Evolutionary conservation across 2,113 vertebrate species (phyloP).

Genomic region (Pleuronectes platessa): DNA sequence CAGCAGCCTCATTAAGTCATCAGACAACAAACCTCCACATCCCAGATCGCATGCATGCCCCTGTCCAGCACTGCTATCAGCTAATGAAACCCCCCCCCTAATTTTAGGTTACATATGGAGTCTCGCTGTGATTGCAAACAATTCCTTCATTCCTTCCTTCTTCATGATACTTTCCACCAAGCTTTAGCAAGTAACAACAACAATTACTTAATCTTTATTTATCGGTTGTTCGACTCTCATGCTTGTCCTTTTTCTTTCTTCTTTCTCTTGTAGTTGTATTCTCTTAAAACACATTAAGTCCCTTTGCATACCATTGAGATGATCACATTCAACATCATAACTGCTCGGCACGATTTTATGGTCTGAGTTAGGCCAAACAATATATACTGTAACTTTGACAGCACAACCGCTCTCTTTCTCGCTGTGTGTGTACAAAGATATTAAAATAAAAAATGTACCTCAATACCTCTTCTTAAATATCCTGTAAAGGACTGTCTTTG

Average conservation of each 20-base stretch:
- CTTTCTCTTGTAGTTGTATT: too few relatives aligned
- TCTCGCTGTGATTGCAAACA: constrained; percentile 24
- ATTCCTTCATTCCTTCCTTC: background rate
- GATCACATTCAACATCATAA: background rate
- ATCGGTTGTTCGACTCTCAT: too few relatives aligned
- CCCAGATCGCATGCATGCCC: constrained; percentile 23
- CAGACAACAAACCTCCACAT: constrained; percentile 37
- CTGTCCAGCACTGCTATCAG: background rate
- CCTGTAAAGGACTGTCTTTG: constrained; percentile 62
- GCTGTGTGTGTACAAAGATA: constrained; percentile 5
- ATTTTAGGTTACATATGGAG: constrained; percentile 23
- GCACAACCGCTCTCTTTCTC: background rate
- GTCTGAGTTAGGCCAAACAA: background rate
- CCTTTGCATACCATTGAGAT: background rate
- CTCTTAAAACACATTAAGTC: background rate
- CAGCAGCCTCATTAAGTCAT: constrained; percentile 45
- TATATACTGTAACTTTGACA: constrained; percentile 9
- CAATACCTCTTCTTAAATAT: constrained; percentile 37
- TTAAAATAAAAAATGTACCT: constrained; percentile 37
- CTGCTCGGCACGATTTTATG: background rate
- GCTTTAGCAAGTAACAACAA: background rate
- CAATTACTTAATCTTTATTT: too few relatives aligned
- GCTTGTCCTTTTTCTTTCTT: too few relatives aligned
- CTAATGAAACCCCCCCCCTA: constrained; percentile 31
- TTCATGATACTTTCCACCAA: constrained; percentile 21